These are phyloP conservation scores for Agrochola circellaris DNA, from an alignment of 2,888 invertebrate genomes.

Conservation along the genomic window DNA sequence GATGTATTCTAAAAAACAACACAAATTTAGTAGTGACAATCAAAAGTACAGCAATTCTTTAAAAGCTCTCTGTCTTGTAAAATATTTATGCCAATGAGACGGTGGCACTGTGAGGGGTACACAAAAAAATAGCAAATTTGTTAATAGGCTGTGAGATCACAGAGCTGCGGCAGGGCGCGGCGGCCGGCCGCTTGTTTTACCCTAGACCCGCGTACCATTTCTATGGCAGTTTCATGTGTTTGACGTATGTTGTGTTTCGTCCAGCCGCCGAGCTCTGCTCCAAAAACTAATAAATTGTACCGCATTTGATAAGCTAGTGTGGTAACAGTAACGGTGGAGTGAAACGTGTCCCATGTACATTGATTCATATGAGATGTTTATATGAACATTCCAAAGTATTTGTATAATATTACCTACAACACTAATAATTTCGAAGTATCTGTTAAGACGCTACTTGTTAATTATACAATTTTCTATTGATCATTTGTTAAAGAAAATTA, in stretches of 20 bases:
- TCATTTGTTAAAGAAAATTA: constrained; percentile 91
- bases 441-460: constrained; percentile 91
- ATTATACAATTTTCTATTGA: constrained; percentile 91
- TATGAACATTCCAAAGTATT: constrained; percentile 91
- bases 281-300: constrained; percentile 63
- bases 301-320: constrained; percentile 56
- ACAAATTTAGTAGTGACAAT: constrained; percentile 53
- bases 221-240: constrained; percentile 71
- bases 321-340: constrained; percentile 62
- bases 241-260: constrained; percentile 67
- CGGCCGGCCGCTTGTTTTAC: constrained; percentile 76
- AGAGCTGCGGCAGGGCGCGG: constrained; percentile 57
- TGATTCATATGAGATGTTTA: constrained; percentile 89
- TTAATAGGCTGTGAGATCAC: constrained; percentile 78
- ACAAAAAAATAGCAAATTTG: constrained; percentile 88
- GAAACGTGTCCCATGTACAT: constrained; percentile 75
- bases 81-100: constrained; percentile 49
- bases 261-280: constrained; percentile 56
- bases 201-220: constrained; percentile 75
- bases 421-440: constrained; percentile 90
- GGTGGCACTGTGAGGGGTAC: constrained; percentile 77
- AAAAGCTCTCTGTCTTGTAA: constrained; percentile 63
- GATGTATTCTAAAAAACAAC: constrained; percentile 48
- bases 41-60: constrained; percentile 53
- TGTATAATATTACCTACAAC: constrained; percentile 90